Evolutionary conservation across 2,113 vertebrate species (phyloP), one percentile per base, ranked within the genome.

Genomic region (Aegithalos caudatus): DNA sequence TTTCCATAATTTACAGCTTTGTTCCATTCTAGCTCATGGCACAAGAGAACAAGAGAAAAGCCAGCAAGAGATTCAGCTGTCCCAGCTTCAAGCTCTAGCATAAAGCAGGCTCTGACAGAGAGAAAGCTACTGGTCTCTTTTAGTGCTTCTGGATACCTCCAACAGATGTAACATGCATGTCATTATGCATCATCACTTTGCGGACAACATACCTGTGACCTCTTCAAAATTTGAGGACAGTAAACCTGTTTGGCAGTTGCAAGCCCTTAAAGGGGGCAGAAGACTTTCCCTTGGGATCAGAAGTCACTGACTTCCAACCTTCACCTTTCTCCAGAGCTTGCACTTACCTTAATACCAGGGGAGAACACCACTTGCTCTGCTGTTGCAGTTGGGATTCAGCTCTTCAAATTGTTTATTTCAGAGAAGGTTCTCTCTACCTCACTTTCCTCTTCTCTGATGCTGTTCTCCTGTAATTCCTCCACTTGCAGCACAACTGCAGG

Each of bases 91-190:
- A 11, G 24, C 24, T 77, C 10, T 24, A 65, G 58, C 37, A 48
- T 11, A 44, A 44, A 62, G n/a, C 28, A 44, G 57, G 24, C 31
- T 77, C 48, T 69, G 24, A 72, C 1, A 69, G 31, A 64, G 31
- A 20, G 12, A 16, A 6, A 42, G 14, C 12, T 42, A 7, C 12
- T 24, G 13, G 2, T 19, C 12, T 19, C 24, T 38, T 69, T 29
- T 40, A n/a, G 14, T 38, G 10, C 40, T 65, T 67, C 50, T 35
- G 19, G 62, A 12, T 45, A 9, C 25, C 19, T 14, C 20, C 28
- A 53, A 40, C 31, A 53, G 6, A 31, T 7, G 20, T 16, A 38
- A 33, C 14, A 80, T 1, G 0, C 17, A 3, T 6, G 8, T 25
- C n/a, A 25, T 21, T 70, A 29, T n/a, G n/a, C 29, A 5, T 1